Conservation (phyloP, 2,888 invertebrate species). For the Cantharis nigra region DNA sequence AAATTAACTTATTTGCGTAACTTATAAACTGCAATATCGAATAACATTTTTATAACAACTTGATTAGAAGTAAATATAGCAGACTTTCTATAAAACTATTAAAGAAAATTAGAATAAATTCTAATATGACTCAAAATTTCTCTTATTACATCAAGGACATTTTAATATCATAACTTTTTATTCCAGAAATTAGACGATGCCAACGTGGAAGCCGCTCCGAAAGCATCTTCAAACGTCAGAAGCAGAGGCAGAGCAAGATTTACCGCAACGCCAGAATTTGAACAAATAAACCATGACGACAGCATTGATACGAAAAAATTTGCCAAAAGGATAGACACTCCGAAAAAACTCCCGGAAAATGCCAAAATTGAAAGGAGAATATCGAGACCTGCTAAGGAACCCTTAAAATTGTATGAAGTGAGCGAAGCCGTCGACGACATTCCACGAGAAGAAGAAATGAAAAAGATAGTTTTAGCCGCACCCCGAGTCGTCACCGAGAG, state of each 20-base stretch:
- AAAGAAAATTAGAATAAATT: background rate
- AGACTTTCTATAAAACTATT: background rate
- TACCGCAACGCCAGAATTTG: constrained; percentile 44
- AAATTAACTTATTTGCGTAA: background rate
- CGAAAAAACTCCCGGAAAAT: constrained; percentile 38
- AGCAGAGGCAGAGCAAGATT: constrained; percentile 51
- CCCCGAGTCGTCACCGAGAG: constrained; percentile 48
- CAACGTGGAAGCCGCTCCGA: constrained; percentile 39
- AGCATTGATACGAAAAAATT: constrained; percentile 15
- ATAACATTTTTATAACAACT: background rate
- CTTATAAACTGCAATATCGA: background rate
- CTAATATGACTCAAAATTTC: background rate
- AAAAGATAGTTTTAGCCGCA: constrained; percentile 35
- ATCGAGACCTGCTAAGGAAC: background rate
- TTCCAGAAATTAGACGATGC: constrained; percentile 33
- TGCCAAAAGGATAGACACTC: constrained; percentile 25
- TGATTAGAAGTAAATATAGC: background rate
- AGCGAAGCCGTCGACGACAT: constrained; percentile 51
- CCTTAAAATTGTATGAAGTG: constrained; percentile 38
- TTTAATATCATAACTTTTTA: background rate
- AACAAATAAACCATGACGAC: constrained; percentile 36
- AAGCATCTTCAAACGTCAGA: constrained; percentile 30
- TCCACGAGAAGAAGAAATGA: constrained; percentile 41
- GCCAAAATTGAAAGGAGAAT: constrained; percentile 26
- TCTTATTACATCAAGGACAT: background rate